Percentiles rank a stretch among this genome's conserved stretches.
phyloP scores from a whole-genome alignment of 1,140 invertebrate genomes.

The Bombus superbus region DNA sequence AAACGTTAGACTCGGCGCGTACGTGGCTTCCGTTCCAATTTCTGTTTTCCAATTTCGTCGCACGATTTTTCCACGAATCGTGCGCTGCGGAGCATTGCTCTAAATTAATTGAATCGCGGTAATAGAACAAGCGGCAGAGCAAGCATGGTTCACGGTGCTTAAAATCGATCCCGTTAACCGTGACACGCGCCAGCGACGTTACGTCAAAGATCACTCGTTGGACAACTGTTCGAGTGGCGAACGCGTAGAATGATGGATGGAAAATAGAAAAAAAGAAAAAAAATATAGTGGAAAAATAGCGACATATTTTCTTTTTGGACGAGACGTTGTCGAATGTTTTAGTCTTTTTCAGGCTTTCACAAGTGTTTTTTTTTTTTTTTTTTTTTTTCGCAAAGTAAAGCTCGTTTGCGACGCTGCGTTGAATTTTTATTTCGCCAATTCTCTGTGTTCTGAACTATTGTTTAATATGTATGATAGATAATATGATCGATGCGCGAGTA shows the following conservation, averaged over 20 bases:
- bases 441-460: too few species aligned
- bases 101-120: conserved; percentile 39
- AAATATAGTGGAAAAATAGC: background rate
- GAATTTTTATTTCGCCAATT: too few species aligned
- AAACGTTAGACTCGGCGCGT: background rate
- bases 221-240: background rate
- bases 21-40: background rate
- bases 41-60: background rate
- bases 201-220: background rate
- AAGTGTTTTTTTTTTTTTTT: too few species aligned
- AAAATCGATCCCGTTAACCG: conserved; percentile 32
- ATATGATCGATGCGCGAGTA: too few species aligned
- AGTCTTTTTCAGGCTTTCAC: background rate
- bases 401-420: too few species aligned
- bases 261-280: background rate
- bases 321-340: background rate
- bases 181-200: background rate
- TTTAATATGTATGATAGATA: too few species aligned
- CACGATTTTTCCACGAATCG: conserved; percentile 1
- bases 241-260: too few species aligned
- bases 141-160: background rate
- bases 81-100: background rate
- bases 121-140: conserved; percentile 24
- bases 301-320: background rate
- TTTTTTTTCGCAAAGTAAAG: too few species aligned